Conservation (phyloP, 37 sponge, comb jelly and placozoan species). For the Bolinopsis microptera region DNA sequence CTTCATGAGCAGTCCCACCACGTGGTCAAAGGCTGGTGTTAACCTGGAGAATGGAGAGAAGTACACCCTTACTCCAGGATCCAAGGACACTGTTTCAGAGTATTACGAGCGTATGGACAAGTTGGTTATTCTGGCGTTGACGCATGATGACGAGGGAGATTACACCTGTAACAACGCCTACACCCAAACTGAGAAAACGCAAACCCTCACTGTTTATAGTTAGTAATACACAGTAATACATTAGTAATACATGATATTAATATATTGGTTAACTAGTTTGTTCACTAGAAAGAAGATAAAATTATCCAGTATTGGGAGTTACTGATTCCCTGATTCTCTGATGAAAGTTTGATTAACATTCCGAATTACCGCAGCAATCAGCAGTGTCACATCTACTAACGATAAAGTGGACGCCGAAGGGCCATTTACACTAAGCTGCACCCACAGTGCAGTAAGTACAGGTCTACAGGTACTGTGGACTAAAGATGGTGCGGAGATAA, state of each 20-base stretch:
- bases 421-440: neutral
- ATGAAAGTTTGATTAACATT: no score
- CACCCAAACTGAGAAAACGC: no score
- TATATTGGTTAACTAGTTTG: no score
- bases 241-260: no score
- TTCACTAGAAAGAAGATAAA: no score
- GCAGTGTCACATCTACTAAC: no score
- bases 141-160: neutral
- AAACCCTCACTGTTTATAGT: no score
- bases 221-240: no score
- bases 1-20: neutral
- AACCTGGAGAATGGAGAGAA: neutral
- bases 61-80: neutral
- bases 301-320: no score
- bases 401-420: neutral
- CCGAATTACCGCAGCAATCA: no score
- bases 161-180: neutral
- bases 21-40: neutral
- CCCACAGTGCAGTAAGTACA: neutral
- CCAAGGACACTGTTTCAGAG: neutral
- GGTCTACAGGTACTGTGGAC: neutral
- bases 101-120: neutral
- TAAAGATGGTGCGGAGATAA: neutral
- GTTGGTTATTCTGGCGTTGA: neutral
- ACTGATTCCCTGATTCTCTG: no score